Evolutionary conservation across 2,113 vertebrate species (phyloP), one percentile per base, ranked within the genome.

Genomic region (Campylomormyrus tamandua): DNA sequence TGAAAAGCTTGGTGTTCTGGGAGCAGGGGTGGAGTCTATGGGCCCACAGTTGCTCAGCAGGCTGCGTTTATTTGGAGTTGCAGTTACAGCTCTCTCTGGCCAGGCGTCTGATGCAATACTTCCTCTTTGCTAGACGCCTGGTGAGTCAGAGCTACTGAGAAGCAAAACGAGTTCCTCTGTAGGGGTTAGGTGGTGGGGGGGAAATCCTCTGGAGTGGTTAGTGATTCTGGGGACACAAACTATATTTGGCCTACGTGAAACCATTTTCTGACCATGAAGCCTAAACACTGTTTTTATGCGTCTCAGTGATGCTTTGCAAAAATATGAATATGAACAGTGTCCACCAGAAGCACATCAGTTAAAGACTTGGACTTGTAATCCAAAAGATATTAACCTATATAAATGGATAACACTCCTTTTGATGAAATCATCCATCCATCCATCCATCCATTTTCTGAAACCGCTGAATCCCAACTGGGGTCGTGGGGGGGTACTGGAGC

Each of bases 31-130:
- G 5, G 21, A 45, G 39, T 24, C 42, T 24, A 8, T 48, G 7
- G 17, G 42, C 21, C 6, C 35, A 46, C 80, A 46, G 42, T 35
- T 46, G 80, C 80, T 83, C 80, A 19, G 80, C 80, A 3, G 42
- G 2, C 70, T 77, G 31, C 2, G 27, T 77, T 39, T 77, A 39
- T 77, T 35, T 13, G 70, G 8, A 8, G 8, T 45, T 46, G 80
- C 21, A 10, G 45, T n/a, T 13, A 17, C 10, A 11, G 80, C 80
- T 48, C 42, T 19, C 39, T n/a, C 39, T 46, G 21, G 42, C 8
- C 42, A 87, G 50, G 13, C 9, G 50, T 31, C 88, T 93, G 91
- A 93, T 92, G 90, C 92, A 94, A 92, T 11, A 74, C 85, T 94
- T 91, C 58, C 48, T 50, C 19, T 56, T 3, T 42, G 24, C 93